These are phyloP conservation scores for Arothron firmamentum DNA, from an alignment of 2,113 vertebrate species.

Conservation along the genomic window DNA sequence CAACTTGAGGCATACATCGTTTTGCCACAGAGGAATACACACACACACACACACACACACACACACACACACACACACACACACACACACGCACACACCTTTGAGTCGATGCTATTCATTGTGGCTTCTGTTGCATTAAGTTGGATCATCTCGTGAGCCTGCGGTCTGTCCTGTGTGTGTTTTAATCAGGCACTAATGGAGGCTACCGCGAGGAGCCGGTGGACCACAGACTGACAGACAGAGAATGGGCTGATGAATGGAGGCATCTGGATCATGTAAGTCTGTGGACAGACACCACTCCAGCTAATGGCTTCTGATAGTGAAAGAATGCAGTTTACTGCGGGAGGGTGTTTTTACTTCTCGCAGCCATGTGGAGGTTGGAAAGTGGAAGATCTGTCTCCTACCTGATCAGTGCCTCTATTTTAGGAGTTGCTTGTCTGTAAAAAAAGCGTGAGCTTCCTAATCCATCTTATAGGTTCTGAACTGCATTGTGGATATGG, in stretches of 20 bases:
- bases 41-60: not conserved
- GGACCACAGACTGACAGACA: conserved; percentile 95
- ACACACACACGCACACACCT: not conserved
- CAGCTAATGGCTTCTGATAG: conserved; percentile 37
- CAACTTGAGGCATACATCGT: no score
- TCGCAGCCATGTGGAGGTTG: not conserved
- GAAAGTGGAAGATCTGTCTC: no score
- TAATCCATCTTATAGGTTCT: conserved; percentile 75
- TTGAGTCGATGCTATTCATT: conserved; percentile 30
- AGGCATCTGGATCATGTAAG: conserved; percentile 99
- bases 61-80: not conserved
- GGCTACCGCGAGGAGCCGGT: conserved; percentile 95
- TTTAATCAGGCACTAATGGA: conserved; percentile 85
- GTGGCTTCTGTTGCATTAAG: conserved; percentile 19
- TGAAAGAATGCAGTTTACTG: conserved; percentile 18
- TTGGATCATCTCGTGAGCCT: conserved; percentile 45
- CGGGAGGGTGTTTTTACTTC: conserved; percentile 5
- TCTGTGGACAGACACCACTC: conserved; percentile 19
- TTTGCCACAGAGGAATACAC: not conserved
- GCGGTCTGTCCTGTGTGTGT: conserved; percentile 52
- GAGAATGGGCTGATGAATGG: conserved; percentile 99
- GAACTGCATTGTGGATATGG: conserved; percentile 99
- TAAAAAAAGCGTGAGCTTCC: not conserved
- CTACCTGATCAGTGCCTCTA: no score
- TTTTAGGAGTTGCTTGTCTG: not conserved